Evolutionary conservation across 2,888 invertebrate species (phyloP).

Genomic region (Anthrax anthrax): DNA sequence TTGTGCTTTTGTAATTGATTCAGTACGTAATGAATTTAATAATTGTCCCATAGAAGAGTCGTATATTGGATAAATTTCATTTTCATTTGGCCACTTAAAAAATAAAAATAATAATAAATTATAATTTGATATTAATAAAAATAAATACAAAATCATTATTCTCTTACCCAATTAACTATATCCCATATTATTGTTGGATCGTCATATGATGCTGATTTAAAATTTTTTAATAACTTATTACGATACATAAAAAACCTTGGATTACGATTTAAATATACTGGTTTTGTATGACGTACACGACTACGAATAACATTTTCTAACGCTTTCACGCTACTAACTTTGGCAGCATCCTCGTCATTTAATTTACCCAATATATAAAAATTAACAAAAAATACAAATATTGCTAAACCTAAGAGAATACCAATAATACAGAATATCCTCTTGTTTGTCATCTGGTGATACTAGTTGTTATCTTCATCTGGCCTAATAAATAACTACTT

Average conservation of each 20-base stretch:
- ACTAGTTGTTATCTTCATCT: neutral
- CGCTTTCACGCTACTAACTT: conserved; percentile 34
- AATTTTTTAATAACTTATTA: conserved; percentile 30
- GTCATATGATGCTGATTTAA: conserved; percentile 29
- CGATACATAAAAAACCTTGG: conserved; percentile 33
- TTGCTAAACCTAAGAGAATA: conserved; percentile 12
- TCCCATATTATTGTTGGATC: conserved; percentile 40
- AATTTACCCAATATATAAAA: conserved; percentile 34
- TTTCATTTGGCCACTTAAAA: conserved; percentile 32
- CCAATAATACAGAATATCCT: conserved; percentile 12
- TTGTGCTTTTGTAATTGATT: conserved; percentile 57
- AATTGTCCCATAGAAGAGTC: conserved; percentile 44
- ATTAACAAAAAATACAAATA: conserved; percentile 19
- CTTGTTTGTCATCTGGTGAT: conserved; percentile 16
- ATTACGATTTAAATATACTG: conserved; percentile 32
- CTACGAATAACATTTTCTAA: conserved; percentile 29
- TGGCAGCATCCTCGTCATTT: conserved; percentile 24
- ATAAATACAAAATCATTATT: conserved; percentile 1
- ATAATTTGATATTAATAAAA: neutral
- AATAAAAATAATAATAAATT: neutral
- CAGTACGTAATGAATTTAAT: conserved; percentile 47
- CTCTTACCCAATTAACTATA: conserved; percentile 32
- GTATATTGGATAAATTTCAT: conserved; percentile 31
- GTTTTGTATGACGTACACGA: conserved; percentile 27
- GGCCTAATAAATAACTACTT: neutral